Conservation (phyloP, 1,140 invertebrate species). For the Drosophila ambigua region DNA sequence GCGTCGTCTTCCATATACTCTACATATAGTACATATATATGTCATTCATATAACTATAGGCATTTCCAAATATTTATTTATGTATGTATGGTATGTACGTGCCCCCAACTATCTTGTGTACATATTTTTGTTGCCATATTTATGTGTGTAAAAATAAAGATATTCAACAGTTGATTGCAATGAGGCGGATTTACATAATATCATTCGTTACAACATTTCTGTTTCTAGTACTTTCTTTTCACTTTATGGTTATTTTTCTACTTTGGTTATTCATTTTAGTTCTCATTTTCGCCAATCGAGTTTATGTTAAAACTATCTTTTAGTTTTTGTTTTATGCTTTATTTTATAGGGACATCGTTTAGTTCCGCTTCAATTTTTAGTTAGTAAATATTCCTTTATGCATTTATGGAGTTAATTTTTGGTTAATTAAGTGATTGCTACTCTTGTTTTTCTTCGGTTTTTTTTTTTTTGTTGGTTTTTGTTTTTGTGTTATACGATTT, state of each 20-base stretch:
- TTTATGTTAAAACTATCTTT: not conserved
- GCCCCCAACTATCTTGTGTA: no score
- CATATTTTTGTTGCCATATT: conserved; percentile 42
- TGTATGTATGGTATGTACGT: not conserved
- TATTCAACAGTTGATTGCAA: conserved; percentile 80
- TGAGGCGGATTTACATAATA: conserved; percentile 80
- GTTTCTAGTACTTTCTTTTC: conserved; percentile 29
- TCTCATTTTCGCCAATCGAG: not conserved
- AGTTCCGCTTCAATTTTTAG: conserved; percentile 40
- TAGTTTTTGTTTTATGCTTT: conserved; percentile 9
- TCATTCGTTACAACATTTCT: conserved; percentile 78
- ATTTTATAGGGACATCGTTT: not conserved
- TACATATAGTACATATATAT: conserved; percentile 30
- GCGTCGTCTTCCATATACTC: conserved; percentile 49
- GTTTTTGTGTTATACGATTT: conserved; percentile 23
- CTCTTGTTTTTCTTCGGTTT: not conserved
- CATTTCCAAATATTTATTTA: conserved; percentile 46
- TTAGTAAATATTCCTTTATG: conserved; percentile 14
- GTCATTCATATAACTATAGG: conserved; percentile 30
- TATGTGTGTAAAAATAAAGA: conserved; percentile 62
- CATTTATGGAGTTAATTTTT: not conserved
- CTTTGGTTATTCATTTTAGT: not conserved
- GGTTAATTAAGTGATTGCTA: not conserved
- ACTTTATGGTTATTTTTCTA: conserved; percentile 16
- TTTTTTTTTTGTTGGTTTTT: not conserved